A percentile compares a stretch with the other conserved stretches of the same genome.
These are phyloP conservation scores for Regulus satrapa DNA, from an alignment of 2,113 vertebrate species.

Conservation along the genomic window DNA sequence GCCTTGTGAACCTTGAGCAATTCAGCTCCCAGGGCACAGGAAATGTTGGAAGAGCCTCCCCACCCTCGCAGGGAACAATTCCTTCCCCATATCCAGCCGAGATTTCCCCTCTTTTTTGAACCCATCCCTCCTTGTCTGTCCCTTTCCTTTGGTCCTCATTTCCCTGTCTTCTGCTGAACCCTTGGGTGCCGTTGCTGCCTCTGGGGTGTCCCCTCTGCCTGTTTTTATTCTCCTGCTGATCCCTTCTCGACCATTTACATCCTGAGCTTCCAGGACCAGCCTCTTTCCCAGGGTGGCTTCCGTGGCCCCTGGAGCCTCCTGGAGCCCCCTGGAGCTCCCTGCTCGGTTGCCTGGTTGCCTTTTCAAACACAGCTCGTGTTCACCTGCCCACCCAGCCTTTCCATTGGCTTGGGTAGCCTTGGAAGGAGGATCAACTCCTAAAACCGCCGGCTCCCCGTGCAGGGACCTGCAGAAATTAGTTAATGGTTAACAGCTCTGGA, in stretches of 20 bases:
- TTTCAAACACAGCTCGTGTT: not conserved
- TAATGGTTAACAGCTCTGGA: not conserved
- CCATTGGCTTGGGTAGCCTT: not conserved
- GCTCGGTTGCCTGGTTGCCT: not conserved
- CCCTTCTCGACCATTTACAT: not conserved
- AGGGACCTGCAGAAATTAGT: not conserved
- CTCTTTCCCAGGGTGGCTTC: not conserved
- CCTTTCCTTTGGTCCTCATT: not conserved
- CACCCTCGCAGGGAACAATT: accelerated
- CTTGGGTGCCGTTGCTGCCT: not conserved
- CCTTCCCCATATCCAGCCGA: not conserved
- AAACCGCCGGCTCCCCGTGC: accelerated
- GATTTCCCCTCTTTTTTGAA: not conserved
- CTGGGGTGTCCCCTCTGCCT: not conserved
- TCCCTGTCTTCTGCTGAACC: not conserved
- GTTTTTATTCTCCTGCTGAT: not conserved
- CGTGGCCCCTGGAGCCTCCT: not conserved
- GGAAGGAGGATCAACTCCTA: not conserved
- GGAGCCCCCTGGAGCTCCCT: not conserved
- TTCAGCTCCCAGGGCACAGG: slow-evolving; percentile 3
- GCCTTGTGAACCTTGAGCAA: not conserved
- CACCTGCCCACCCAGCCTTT: not conserved
- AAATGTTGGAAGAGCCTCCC: not conserved
- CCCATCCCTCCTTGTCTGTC: not conserved
- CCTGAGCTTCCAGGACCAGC: not conserved